A percentile compares a stretch with the other conserved stretches of the same genome.
These are phyloP conservation scores for Clepsis dumicolana DNA, from an alignment of 2,888 invertebrate species.

Conservation along the genomic window DNA sequence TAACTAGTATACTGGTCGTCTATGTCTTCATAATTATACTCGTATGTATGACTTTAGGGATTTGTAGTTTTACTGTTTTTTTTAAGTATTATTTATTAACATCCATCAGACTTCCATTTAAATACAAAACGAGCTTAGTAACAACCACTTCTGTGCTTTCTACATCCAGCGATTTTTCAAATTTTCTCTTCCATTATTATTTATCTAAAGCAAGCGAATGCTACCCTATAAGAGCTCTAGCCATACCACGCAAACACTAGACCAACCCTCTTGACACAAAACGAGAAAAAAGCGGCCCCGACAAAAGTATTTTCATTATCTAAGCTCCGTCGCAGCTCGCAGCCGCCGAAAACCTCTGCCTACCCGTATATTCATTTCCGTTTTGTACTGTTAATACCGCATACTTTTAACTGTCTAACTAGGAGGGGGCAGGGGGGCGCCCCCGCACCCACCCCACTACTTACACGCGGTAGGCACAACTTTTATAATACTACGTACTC, in stretches of 20 bases:
- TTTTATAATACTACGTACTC: conserved; percentile 86
- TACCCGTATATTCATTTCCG: conserved; percentile 86
- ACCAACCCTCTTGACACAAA: conserved; percentile 54
- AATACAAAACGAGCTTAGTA: no score
- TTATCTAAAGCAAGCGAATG: neutral
- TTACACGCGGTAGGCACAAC: conserved; percentile 86
- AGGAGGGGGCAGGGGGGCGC: conserved; percentile 68
- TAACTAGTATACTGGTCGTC: no score
- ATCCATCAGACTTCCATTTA: no score
- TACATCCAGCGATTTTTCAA: no score
- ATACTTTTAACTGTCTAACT: conserved; percentile 87
- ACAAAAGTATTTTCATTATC: conserved; percentile 83
- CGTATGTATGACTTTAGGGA: no score
- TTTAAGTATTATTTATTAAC: no score
- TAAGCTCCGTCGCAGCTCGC: conserved; percentile 76
- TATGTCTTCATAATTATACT: no score
- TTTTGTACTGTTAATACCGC: conserved; percentile 83
- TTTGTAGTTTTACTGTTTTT: no score
- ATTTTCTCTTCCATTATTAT: neutral
- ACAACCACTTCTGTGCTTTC: no score
- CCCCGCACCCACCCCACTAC: conserved; percentile 76
- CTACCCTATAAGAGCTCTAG: neutral
- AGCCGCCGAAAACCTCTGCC: conserved; percentile 79
- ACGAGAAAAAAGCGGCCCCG: conserved; percentile 60
- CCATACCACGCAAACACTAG: conserved; percentile 4